Percentiles rank a stretch among this genome's conserved stretches.
Conservation (phyloP, 2,797 vertebrate species). For the Characodon lateralis region DNA sequence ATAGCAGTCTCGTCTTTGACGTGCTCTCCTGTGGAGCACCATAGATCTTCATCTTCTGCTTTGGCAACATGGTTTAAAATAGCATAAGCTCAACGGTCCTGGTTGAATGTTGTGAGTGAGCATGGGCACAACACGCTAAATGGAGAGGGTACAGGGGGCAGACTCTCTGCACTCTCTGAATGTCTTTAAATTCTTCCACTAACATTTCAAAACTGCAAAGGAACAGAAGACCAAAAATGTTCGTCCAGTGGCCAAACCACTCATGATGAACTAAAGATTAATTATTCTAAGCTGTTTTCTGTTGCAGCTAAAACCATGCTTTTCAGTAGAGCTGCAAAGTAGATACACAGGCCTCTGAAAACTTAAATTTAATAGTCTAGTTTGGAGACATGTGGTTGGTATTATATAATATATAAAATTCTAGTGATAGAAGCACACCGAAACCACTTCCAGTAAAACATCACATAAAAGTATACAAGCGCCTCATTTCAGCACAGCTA, state of each 20-base stretch:
- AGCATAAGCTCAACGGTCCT: conserved; percentile 64
- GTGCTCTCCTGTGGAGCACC: conserved; percentile 29
- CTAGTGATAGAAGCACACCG: not conserved
- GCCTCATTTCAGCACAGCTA: not conserved
- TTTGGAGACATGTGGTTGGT: not conserved
- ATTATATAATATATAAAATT: not conserved
- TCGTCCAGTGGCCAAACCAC: not conserved
- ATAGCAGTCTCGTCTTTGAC: conserved; percentile 35
- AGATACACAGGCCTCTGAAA: not conserved
- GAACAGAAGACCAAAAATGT: not conserved
- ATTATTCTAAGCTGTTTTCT: not conserved
- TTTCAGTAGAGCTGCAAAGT: too few species aligned
- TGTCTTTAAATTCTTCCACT: not conserved
- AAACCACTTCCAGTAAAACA: not conserved
- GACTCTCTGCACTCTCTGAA: not conserved
- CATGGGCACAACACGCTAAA: conserved; percentile 36
- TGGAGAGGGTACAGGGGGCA: conserved; percentile 20
- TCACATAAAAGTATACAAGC: not conserved
- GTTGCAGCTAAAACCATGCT: too few species aligned
- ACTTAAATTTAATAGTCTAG: too few species aligned
- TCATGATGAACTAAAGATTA: not conserved
- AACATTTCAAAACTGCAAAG: not conserved
- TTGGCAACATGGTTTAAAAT: conserved; percentile 61
- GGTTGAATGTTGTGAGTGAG: conserved; percentile 55
- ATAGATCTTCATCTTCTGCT: conserved; percentile 63